Evolutionary conservation across 1,140 invertebrate genomes (phyloP).

Genomic region (Ceratina australensis): DNA sequence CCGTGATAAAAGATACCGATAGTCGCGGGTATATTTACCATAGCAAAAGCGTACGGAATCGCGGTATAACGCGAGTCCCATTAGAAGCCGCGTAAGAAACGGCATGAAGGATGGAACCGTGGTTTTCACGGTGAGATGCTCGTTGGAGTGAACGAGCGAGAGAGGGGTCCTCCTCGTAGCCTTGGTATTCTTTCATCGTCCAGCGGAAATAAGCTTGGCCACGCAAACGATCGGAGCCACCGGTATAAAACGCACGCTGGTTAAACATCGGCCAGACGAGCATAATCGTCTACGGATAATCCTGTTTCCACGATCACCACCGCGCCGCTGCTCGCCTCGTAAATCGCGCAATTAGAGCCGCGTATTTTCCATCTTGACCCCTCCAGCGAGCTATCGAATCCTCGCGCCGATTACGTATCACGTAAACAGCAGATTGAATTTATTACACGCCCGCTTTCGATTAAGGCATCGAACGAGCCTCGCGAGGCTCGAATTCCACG

Average conservation of each 20-base stretch:
- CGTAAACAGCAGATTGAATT: constrained; percentile 19
- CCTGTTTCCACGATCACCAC: constrained; percentile 4
- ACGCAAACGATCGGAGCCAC: constrained; percentile 38
- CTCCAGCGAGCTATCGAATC: background rate
- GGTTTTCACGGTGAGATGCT: constrained; percentile 34
- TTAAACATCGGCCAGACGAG: constrained; percentile 11
- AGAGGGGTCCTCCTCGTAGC: background rate
- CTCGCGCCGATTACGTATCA: background rate
- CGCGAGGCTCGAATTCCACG: background rate
- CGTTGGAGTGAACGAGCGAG: constrained; percentile 42
- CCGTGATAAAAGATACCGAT: background rate
- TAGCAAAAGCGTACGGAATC: constrained; percentile 9
- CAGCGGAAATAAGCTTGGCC: constrained; percentile 58
- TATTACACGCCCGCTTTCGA: background rate
- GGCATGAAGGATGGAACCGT: constrained; percentile 6
- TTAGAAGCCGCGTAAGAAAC: constrained; percentile 21
- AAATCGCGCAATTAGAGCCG: constrained; percentile 21
- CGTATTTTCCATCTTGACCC: background rate
- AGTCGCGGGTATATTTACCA: constrained; percentile 12
- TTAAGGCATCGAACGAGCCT: background rate
- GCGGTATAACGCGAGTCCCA: background rate
- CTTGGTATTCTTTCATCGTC: constrained; percentile 50
- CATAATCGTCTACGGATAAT: constrained; percentile 36
- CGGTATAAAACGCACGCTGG: constrained; percentile 11
- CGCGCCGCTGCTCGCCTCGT: background rate